These are phyloP conservation scores for Embidobia sp. DNA, from an alignment of 2,888 invertebrate species.

Conservation along the genomic window DNA sequence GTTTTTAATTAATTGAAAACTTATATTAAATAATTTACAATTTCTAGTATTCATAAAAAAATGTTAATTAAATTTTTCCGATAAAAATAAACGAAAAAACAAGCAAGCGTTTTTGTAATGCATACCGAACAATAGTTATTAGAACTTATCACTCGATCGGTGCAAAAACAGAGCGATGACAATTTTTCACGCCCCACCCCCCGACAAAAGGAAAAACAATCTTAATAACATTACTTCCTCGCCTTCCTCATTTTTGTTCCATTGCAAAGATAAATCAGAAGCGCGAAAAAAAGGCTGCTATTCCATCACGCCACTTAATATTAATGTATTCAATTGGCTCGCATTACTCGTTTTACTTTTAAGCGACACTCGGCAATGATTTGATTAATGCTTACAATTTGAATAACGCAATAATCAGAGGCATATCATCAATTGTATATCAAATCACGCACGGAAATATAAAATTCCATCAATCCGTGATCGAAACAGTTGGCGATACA, in stretches of 20 bases:
- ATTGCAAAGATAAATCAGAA: slow-evolving; percentile 23
- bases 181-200: background rate
- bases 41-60: too few relatives aligned
- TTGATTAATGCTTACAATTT: slow-evolving; percentile 47
- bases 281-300: slow-evolving; percentile 24
- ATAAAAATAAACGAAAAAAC: too few relatives aligned
- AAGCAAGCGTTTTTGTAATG: too few relatives aligned
- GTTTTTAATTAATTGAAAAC: too few relatives aligned
- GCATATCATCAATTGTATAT: slow-evolving; percentile 62
- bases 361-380: slow-evolving; percentile 43
- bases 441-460: slow-evolving; percentile 79
- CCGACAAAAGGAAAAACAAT: slow-evolving; percentile 4
- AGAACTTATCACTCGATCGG: background rate
- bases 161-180: background rate
- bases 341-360: slow-evolving; percentile 41
- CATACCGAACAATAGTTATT: background rate
- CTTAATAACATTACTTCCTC: background rate
- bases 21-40: too few relatives aligned
- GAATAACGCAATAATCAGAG: slow-evolving; percentile 40
- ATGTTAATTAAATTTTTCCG: too few relatives aligned
- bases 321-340: slow-evolving; percentile 52
- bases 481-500: slow-evolving; percentile 69
- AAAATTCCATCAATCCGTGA: slow-evolving; percentile 81
- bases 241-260: slow-evolving; percentile 26
- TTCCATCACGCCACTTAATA: slow-evolving; percentile 43